phyloP scores from a whole-genome alignment of 37 sponge, comb jelly and placozoan species.

The Ephydatia muelleri region DNA sequence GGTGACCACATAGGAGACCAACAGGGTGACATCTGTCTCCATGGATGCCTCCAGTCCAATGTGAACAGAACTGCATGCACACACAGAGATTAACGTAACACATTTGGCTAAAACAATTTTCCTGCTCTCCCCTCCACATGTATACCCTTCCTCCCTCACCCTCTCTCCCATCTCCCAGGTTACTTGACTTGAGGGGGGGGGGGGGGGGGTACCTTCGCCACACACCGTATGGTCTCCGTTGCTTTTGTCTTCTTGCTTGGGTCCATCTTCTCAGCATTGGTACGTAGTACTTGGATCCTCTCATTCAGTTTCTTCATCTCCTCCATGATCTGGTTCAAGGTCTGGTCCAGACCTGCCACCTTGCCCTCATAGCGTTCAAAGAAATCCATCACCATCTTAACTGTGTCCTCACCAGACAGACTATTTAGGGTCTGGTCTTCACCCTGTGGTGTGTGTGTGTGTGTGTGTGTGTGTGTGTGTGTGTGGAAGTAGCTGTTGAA shows the following conservation, averaged over 20 bases:
- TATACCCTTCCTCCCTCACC: not conserved
- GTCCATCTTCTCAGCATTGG: slow-evolving; percentile 44
- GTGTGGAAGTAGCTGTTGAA: too few species aligned
- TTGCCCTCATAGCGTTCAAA: slow-evolving; percentile 34
- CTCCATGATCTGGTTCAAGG: slow-evolving; percentile 5
- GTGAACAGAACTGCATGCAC: slow-evolving; percentile 38
- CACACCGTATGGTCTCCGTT: slow-evolving; percentile 29
- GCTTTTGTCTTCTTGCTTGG: slow-evolving; percentile 19
- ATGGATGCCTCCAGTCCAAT: slow-evolving; percentile 55
- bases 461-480: not conserved
- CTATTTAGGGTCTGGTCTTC: slow-evolving; percentile 11
- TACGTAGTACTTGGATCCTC: slow-evolving; percentile 20
- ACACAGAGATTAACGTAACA: not conserved
- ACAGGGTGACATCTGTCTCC: slow-evolving; percentile 40
- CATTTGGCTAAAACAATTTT: too few species aligned
- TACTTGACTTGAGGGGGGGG: too few species aligned
- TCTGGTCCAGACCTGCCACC: slow-evolving; percentile 19
- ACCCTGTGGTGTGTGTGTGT: not conserved
- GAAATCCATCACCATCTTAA: slow-evolving; percentile 37
- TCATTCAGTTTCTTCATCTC: slow-evolving; percentile 1
- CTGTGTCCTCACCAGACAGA: slow-evolving; percentile 13
- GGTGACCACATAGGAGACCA: slow-evolving; percentile 73
- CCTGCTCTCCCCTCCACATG: too few species aligned
- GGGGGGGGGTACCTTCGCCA: not conserved
- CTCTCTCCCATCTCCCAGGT: too few species aligned